These are phyloP conservation scores for Alloscopus bannaensis DNA, from an alignment of 2,888 invertebrate genomes.

Conservation along the genomic window DNA sequence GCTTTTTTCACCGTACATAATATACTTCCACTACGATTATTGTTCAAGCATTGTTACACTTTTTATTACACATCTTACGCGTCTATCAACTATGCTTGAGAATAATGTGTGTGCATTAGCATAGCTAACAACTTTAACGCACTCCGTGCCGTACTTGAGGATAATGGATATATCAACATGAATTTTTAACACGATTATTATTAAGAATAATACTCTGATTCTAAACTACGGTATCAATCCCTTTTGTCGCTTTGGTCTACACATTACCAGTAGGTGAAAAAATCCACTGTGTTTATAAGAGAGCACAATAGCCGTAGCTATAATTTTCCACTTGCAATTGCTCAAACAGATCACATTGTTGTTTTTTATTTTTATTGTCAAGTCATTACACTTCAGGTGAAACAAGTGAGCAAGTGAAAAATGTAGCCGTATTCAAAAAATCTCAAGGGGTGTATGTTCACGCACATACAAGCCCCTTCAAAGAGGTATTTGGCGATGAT, in stretches of 20 bases:
- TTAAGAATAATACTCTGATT: neutral
- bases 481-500: neutral
- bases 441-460: slow-evolving; percentile 1
- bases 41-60: too few relatives aligned
- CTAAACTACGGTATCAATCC: neutral
- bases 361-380: slow-evolving; percentile 30
- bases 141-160: too few relatives aligned
- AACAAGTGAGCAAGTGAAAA: neutral
- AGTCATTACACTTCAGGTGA: slow-evolving; percentile 40
- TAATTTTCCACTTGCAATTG: neutral
- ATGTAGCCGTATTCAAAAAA: slow-evolving; percentile 21
- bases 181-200: slow-evolving; percentile 13
- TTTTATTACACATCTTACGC: slow-evolving; percentile 13
- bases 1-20: neutral
- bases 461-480: too few relatives aligned
- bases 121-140: neutral
- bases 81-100: slow-evolving; percentile 3
- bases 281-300: neutral
- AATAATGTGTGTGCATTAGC: neutral
- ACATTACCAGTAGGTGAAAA: neutral
- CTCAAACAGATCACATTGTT: neutral
- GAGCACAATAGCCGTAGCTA: neutral
- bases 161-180: slow-evolving; percentile 16
- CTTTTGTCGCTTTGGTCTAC: neutral
- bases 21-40: too few relatives aligned